Base-by-base conservation (phyloP, 2,888 invertebrate species). In the Pristionchus maxplancki region DNA sequence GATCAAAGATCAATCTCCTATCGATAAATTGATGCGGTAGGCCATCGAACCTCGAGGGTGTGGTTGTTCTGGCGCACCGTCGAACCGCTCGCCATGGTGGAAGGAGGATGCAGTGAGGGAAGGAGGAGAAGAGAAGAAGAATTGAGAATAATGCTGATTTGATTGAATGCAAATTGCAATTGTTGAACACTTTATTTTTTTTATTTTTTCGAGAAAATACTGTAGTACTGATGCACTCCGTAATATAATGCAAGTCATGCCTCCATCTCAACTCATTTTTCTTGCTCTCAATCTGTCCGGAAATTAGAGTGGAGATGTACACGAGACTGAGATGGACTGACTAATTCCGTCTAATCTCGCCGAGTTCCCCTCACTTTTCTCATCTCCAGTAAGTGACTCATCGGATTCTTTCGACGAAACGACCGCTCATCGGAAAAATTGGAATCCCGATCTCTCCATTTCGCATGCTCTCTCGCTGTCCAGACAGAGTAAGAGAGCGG, bases 61-160 rank as follows among this genome's bases (percentile, higher is more conserved):
- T 40, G 44, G 44, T 44, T 6, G 78, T 20, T 48, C 78, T 78
- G 78, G 24, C 78, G 40, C 78, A 78, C 15, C 78, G 44, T n/a
- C 44, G 48, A 44, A 78, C 78, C 78, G 78, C 78, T 78, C 78
- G 44, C 78, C 78, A 83, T 83, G 17, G 53, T 20, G 34, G 28
- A 37, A 50, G 20, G 53, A 44, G 34, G 82, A 53, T 17, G 34
- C 34, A 83, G 82, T 53, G 82, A 83, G 31, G 50, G 81, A n/a
- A 28, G 34, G 34, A 81, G 48, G 81, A 44, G 48, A 48, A 28
- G 81, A 37, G 20, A 6, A 48, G 34, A 50, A 81, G 44, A 82
- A 28, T 24, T 2, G 50, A 50, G 44, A n/a, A n/a, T n/a, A n/a
- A n/a, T n/a, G n/a, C n/a, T n/a, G n/a, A n/a, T n/a, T n/a, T n/a